Percentiles rank a stretch among this genome's conserved stretches.
These are phyloP conservation scores for Oryzias curvinotus DNA, from an alignment of 2,113 vertebrate genomes.

Conservation along the genomic window DNA sequence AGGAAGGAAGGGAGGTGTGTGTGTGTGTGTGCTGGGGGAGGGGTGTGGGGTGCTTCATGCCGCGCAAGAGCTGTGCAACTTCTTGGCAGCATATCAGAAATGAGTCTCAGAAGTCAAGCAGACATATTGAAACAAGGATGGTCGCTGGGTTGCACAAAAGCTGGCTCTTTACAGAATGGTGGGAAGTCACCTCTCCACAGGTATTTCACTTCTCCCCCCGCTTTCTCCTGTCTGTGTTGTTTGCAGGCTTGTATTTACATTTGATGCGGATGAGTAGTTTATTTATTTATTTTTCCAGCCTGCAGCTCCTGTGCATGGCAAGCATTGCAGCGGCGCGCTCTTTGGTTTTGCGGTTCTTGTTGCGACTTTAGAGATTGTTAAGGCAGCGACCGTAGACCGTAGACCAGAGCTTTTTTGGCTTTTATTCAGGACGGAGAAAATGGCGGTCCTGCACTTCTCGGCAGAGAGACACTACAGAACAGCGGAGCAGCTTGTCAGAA, in stretches of 20 bases:
- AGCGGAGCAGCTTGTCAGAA: slow-evolving; percentile 67
- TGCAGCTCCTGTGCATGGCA: slow-evolving; percentile 15
- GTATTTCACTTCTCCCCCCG: slow-evolving; percentile 75
- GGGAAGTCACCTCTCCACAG: slow-evolving; percentile 84
- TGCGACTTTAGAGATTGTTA: slow-evolving; percentile 22
- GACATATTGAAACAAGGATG: slow-evolving; percentile 83
- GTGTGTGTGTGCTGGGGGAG: slow-evolving; percentile 11
- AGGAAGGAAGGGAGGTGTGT: slow-evolving; percentile 60
- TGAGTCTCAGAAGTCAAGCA: slow-evolving; percentile 80
- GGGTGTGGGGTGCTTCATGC: slow-evolving; percentile 67
- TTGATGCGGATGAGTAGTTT: slow-evolving; percentile 1
- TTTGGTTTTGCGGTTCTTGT: slow-evolving; percentile 12
- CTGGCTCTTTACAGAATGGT: slow-evolving; percentile 85
- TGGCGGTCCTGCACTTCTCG: slow-evolving; percentile 85
- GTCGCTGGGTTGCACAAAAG: slow-evolving; percentile 77
- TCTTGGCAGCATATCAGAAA: slow-evolving; percentile 85
- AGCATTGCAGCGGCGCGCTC: slow-evolving; percentile 27
- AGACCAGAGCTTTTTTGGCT: slow-evolving; percentile 81
- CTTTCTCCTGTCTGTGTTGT: slow-evolving; percentile 22
- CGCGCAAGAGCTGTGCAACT: slow-evolving; percentile 77
- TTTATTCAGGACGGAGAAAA: slow-evolving; percentile 87
- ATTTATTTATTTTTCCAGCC: background rate
- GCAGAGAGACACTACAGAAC: slow-evolving; percentile 78
- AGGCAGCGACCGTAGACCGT: slow-evolving; percentile 37
- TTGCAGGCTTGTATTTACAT: slow-evolving; percentile 39